Evolutionary conservation across 1,140 invertebrate species (phyloP).

Genomic region (Drosophila repletoides): DNA sequence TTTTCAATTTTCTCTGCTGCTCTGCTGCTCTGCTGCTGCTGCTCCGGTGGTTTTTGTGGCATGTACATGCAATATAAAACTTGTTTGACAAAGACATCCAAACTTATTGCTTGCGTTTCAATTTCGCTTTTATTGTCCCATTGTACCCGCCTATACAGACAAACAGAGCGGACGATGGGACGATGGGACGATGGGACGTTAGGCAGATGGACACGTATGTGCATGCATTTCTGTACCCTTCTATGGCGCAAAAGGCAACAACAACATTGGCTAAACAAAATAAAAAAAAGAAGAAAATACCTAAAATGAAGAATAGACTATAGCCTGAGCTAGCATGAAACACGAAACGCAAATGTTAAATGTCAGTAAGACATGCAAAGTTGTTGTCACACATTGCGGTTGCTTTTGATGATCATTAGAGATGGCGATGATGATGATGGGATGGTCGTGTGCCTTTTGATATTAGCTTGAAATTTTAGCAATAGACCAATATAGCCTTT

Average conservation of each 20-base stretch:
- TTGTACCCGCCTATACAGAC: slow-evolving; percentile 24
- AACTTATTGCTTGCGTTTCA: slow-evolving; percentile 57
- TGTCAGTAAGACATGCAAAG: slow-evolving; percentile 77
- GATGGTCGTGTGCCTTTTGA: slow-evolving; percentile 12
- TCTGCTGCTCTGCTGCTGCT: slow-evolving; percentile 8
- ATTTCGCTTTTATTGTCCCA: slow-evolving; percentile 60
- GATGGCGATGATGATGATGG: slow-evolving; percentile 38
- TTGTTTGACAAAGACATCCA: slow-evolving; percentile 55
- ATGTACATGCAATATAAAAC: slow-evolving; percentile 63
- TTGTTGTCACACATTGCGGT: slow-evolving; percentile 67
- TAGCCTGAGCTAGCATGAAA: slow-evolving; percentile 48
- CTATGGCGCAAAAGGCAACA: slow-evolving; percentile 29
- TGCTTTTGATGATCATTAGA: no score
- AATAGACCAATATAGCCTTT: not conserved
- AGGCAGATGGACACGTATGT: not conserved
- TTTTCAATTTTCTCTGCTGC: slow-evolving; percentile 40
- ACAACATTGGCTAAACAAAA: slow-evolving; percentile 32
- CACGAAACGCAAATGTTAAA: slow-evolving; percentile 77
- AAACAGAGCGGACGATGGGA: slow-evolving; percentile 22
- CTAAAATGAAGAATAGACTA: slow-evolving; percentile 1
- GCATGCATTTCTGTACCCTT: slow-evolving; percentile 8
- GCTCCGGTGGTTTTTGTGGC: slow-evolving; percentile 11
- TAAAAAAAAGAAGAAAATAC: slow-evolving; percentile 24
- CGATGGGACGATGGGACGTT: no score
- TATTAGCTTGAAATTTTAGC: not conserved